Evolutionary conservation across 2,797 vertebrate genomes (phyloP).

Genomic region (Hippopotamyrus pictus): DNA sequence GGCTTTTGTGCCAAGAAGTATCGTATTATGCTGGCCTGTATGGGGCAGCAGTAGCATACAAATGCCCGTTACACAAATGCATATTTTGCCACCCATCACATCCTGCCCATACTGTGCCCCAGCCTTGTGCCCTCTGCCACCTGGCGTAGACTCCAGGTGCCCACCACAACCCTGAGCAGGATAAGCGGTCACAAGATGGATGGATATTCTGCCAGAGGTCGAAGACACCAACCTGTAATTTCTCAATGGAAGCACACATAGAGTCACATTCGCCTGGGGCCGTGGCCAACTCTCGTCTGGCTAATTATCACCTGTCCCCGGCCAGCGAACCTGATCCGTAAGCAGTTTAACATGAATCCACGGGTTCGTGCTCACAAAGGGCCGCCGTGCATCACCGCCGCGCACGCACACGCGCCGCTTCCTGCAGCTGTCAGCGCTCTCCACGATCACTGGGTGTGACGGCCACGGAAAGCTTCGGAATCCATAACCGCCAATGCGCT

Average conservation of each 20-base stretch:
- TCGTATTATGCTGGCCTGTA: no score
- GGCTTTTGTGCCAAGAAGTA: background rate
- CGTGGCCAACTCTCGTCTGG: background rate
- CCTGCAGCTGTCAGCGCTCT: no score
- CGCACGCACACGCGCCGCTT: background rate
- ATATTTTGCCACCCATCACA: background rate
- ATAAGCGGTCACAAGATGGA: background rate
- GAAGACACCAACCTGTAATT: background rate
- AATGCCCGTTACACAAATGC: background rate
- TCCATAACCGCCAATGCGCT: constrained; percentile 52
- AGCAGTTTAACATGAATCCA: background rate
- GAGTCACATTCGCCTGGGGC: background rate
- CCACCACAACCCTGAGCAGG: background rate
- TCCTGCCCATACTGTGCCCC: background rate
- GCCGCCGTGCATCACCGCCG: background rate
- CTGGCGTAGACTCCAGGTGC: background rate
- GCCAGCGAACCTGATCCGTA: background rate
- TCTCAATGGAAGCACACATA: background rate
- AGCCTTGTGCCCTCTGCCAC: background rate
- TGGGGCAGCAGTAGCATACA: background rate
- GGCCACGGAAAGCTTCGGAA: background rate
- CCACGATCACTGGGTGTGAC: background rate
- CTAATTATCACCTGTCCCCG: background rate
- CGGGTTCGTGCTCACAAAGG: background rate
- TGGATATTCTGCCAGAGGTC: background rate